Evolutionary conservation across 2,888 invertebrate genomes (phyloP), one percentile per base, ranked within the genome.

Genomic region (Drosophila dives): DNA sequence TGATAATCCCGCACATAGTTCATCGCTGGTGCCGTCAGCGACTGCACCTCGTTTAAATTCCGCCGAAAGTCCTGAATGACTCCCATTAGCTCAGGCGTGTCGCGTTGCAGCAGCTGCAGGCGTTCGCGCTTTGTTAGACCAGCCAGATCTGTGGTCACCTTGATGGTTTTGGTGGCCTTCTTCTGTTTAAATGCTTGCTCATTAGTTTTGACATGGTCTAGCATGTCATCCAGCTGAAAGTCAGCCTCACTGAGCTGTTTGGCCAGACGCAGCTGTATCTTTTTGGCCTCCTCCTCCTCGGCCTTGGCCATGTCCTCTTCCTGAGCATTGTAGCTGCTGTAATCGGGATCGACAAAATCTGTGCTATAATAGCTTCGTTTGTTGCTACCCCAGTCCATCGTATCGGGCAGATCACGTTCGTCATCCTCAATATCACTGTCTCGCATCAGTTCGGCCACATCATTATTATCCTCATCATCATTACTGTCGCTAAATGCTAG

Each of bases 321-420:
- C 82, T 92, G 87, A 12, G 90, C 92, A 65, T 89, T 93, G 71
- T 93, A 93, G 33, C 91, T 89, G 64, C 89, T 90, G 72, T 96
- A 97, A 93, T 98, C 98, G 86, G 96, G 95, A 94, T 98, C 98
- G 20, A 97, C 95, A 93, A 97, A 98, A 93, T 98, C 98, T 0
- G 98, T 97, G 59, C 96, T 95, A 93, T 98, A 98, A 92, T 95
- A 99, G 40, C 95, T 94, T 68, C 94, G 94, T 85, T 96, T 96
- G 80, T 96, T 96, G 90, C 95, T 96, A 51, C 99, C 98, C 98
- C 98, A 98, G 26, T 98, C 97, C 93, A 96, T 96, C 3, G 95
- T 94, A 92, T 97, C 95, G 0, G 97, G 97, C 75, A 97, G 93
- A 88, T 95, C 95, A 91, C 95, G 95, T 86, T 96, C 95, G 73